Conservation (phyloP, 2,113 vertebrate species). For the Sciurus niger region DNA sequence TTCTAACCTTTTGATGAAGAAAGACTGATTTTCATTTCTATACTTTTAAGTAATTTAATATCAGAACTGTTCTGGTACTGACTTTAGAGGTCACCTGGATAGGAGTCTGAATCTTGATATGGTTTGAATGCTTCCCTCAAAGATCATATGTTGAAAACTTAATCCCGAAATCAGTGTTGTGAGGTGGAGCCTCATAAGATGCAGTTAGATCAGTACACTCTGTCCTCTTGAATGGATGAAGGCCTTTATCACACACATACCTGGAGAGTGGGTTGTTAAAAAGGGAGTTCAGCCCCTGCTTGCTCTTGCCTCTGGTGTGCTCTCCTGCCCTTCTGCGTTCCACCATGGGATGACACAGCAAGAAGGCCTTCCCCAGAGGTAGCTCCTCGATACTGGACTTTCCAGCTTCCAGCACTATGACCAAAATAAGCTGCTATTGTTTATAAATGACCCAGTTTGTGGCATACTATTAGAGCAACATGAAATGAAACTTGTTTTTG, state of each 20-base stretch:
- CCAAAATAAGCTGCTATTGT: background rate
- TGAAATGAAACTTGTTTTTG: background rate
- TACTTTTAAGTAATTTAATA: background rate
- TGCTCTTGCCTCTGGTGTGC: background rate
- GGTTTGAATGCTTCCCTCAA: background rate
- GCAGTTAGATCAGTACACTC: too few species aligned
- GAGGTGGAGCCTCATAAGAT: background rate
- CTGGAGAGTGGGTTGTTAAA: background rate
- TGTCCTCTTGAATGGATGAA: background rate
- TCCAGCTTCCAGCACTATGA: background rate
- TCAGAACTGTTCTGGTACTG: background rate
- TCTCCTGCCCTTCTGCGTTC: background rate
- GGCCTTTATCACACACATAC: background rate
- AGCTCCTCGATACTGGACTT: too few species aligned
- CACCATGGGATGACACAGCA: background rate
- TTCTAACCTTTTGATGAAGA: slow-evolving; percentile 3
- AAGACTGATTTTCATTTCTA: slow-evolving; percentile 25
- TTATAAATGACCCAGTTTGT: background rate
- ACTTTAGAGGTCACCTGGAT: background rate
- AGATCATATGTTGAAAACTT: slow-evolving; percentile 1
- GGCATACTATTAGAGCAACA: background rate
- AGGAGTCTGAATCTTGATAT: background rate
- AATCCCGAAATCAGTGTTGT: background rate
- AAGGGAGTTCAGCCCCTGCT: background rate
- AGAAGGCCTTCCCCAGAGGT: background rate